Conservation (phyloP, 2,113 vertebrate species). For the Camelus dromedarius region DNA sequence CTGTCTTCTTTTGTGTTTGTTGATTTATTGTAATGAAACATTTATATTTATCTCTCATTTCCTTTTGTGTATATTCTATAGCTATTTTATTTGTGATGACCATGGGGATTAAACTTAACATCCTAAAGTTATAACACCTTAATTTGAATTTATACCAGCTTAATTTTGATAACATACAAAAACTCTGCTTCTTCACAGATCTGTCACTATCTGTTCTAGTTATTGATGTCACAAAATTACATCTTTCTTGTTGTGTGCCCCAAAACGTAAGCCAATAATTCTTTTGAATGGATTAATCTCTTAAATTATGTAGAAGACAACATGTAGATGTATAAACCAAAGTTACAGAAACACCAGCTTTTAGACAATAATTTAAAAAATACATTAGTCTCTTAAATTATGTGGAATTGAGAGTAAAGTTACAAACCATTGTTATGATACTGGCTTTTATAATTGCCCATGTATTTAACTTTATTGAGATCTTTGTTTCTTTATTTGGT, state of each 20-base stretch:
- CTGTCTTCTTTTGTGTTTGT: not conserved
- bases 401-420: not conserved
- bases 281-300: not conserved
- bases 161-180: not conserved
- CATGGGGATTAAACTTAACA: not conserved
- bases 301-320: not conserved
- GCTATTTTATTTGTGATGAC: not conserved
- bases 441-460: not conserved
- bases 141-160: not conserved
- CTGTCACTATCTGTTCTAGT: not conserved
- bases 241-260: not conserved
- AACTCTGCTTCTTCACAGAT: not conserved
- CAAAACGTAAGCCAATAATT: not conserved
- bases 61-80: not conserved
- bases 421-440: not conserved
- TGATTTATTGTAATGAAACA: not conserved
- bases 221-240: not conserved
- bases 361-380: not conserved
- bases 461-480: not conserved
- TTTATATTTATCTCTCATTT: constrained; percentile 11
- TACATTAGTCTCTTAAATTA: not conserved
- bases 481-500: not conserved
- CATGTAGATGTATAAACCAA: not conserved
- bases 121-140: not conserved
- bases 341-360: not conserved